Evolutionary conservation across 2,888 invertebrate genomes (phyloP).

Genomic region (Patella pellucida): DNA sequence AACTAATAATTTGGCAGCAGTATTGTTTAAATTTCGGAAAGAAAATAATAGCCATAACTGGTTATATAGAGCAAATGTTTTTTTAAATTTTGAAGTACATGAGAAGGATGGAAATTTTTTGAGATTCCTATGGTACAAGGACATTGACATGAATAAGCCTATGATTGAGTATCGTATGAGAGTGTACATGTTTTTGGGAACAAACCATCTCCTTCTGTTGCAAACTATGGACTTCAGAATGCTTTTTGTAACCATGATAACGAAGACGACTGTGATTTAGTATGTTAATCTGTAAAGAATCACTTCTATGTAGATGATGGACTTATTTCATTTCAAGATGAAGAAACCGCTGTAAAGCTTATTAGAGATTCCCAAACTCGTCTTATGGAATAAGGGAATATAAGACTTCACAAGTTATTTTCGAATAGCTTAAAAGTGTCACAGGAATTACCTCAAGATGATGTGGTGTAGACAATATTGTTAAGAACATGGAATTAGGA

Average conservation of each 20-base stretch:
- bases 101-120: conserved; percentile 27
- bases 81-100: conserved; percentile 1
- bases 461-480: conserved; percentile 14
- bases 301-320: conserved; percentile 35
- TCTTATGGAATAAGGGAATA: conserved; percentile 15
- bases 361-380: conserved; percentile 22
- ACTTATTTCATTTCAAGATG: conserved; percentile 21
- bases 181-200: not conserved
- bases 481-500: conserved; percentile 20
- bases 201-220: not conserved
- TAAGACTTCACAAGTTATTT: conserved; percentile 29
- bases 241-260: not conserved
- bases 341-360: conserved; percentile 20
- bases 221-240: not conserved
- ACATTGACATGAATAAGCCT: conserved; percentile 14
- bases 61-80: not conserved
- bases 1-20: too few species aligned
- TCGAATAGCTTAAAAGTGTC: conserved; percentile 24
- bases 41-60: not conserved
- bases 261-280: too few species aligned
- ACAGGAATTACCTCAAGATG: conserved; percentile 12
- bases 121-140: conserved; percentile 26
- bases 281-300: conserved; percentile 1
- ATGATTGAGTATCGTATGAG: conserved; percentile 9
- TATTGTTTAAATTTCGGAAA: not conserved